Conservation (phyloP, 1,140 invertebrate genomes). For the Drosophila orena region DNA sequence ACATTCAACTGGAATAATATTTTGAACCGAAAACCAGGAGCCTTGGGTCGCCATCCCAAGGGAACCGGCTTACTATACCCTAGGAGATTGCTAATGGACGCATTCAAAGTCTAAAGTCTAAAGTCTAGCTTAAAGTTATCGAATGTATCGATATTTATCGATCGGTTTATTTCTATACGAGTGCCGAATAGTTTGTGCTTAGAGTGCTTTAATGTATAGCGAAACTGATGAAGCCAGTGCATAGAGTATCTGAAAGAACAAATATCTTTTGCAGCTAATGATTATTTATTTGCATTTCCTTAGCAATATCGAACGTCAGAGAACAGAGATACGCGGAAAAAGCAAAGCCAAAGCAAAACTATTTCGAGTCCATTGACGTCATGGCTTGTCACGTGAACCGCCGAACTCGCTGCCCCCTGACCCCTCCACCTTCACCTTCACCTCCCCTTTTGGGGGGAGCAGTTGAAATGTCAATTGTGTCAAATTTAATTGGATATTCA, state of each 20-base stretch:
- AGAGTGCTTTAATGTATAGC: too few relatives aligned
- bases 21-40: background rate
- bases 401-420: background rate
- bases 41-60: background rate
- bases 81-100: background rate
- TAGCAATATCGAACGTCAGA: constrained; percentile 6
- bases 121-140: background rate
- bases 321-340: background rate
- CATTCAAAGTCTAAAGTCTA: too few relatives aligned
- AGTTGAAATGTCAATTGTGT: constrained; percentile 50
- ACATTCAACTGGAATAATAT: constrained; percentile 1
- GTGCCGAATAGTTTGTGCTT: too few relatives aligned
- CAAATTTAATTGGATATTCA: constrained; percentile 54
- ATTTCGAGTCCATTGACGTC: constrained; percentile 25
- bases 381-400: constrained; percentile 14
- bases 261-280: constrained; percentile 10
- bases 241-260: background rate
- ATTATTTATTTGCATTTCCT: constrained; percentile 17
- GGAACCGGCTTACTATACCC: background rate
- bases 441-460: background rate
- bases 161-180: too few relatives aligned
- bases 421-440: background rate
- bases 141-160: too few relatives aligned
- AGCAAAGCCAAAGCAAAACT: constrained; percentile 5
- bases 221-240: too few relatives aligned